These are phyloP conservation scores for Sciaenops ocellatus DNA, from an alignment of 2,797 vertebrate species.

Conservation along the genomic window DNA sequence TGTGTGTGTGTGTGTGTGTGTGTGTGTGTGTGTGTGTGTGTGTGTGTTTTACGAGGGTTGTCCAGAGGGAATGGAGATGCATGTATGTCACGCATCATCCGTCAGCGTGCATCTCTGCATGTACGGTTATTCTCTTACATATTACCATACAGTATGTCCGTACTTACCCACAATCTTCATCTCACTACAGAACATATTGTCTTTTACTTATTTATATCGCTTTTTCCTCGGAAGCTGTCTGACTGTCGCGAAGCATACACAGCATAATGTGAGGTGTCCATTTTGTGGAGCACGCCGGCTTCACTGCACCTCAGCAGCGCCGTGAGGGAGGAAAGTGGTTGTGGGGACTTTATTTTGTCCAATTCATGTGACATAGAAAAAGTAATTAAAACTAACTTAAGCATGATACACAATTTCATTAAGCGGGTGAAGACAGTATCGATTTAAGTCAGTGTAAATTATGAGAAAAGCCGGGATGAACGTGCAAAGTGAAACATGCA, in stretches of 20 bases:
- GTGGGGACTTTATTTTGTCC: conserved; percentile 10
- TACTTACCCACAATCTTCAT: conserved; percentile 16
- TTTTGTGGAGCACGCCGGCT: conserved; percentile 28
- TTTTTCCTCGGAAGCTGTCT: conserved; percentile 32
- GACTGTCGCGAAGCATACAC: conserved; percentile 20
- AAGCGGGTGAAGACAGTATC: conserved; percentile 24
- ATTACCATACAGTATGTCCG: conserved; percentile 41
- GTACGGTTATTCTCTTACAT: conserved; percentile 41
- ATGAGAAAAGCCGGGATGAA: conserved; percentile 25
- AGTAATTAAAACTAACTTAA: conserved; percentile 52
- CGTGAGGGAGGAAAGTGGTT: background rate
- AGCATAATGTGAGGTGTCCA: conserved; percentile 11
- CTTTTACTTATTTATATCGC: conserved; percentile 70
- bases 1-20: conserved; percentile 29
- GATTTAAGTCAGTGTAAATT: conserved; percentile 57
- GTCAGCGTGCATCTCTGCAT: conserved; percentile 39
- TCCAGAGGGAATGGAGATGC: conserved; percentile 40
- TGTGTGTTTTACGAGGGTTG: conserved; percentile 24
- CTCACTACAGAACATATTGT: conserved; percentile 20
- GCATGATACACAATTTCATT: conserved; percentile 48
- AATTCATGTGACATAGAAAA: conserved; percentile 29
- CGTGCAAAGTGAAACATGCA: conserved; percentile 45
- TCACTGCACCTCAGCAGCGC: background rate
- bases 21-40: conserved; percentile 16
- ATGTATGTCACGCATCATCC: conserved; percentile 47